Percentiles rank a stretch among this genome's conserved stretches.
Evolutionary conservation across 2,797 vertebrate species (phyloP).

Genomic region (Danio aesculapii): DNA sequence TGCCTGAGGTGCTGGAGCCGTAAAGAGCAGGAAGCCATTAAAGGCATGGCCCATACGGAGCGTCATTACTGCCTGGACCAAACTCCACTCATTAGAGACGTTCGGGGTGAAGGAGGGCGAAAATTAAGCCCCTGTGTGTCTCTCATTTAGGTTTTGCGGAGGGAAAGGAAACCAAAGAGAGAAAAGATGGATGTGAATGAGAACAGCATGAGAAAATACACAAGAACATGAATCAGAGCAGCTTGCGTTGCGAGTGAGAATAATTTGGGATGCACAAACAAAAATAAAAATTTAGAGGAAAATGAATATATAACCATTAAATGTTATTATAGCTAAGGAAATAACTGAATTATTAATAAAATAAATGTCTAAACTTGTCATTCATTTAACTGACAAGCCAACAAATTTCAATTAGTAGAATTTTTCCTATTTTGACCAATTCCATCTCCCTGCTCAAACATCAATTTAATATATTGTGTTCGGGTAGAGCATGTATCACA

Average conservation of each 20-base stretch:
- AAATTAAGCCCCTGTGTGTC: slow-evolving; percentile 66
- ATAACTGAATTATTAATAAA: no score
- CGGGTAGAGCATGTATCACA: no score
- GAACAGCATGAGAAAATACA: no score
- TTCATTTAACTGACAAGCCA: no score
- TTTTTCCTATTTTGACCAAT: no score
- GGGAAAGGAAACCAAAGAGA: slow-evolving; percentile 21
- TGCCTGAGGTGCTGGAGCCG: slow-evolving; percentile 68
- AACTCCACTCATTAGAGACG: slow-evolving; percentile 80
- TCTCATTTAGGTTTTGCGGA: slow-evolving; percentile 65
- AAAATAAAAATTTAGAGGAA: background rate
- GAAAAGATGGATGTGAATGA: slow-evolving; percentile 15
- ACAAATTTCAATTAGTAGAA: no score
- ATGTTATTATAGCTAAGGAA: no score
- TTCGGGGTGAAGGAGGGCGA: slow-evolving; percentile 68
- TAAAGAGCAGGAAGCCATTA: slow-evolving; percentile 87
- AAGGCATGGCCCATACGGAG: slow-evolving; percentile 67
- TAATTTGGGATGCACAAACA: background rate
- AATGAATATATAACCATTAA: background rate
- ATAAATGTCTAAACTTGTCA: no score
- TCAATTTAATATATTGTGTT: no score
- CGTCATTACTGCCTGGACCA: slow-evolving; percentile 79
- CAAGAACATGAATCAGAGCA: no score
- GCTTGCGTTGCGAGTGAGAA: background rate
- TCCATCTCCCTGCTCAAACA: no score